A percentile compares a stretch with the other conserved stretches of the same genome.
Evolutionary conservation across 2,113 vertebrate genomes (phyloP).

Genomic region (Nipponia nippon): DNA sequence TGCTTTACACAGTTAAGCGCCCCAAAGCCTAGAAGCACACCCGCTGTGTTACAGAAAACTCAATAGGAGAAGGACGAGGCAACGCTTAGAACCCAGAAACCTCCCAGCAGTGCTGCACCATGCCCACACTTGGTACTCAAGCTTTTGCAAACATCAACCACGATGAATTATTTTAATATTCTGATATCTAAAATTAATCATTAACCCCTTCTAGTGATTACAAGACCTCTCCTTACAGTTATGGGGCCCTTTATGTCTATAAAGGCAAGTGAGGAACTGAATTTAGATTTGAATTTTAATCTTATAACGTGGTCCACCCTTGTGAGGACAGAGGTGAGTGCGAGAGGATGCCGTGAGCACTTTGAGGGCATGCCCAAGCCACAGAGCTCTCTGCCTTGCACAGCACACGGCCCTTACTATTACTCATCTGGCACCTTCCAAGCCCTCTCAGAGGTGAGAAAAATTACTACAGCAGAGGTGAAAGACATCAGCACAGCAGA

Average conservation of each 20-base stretch:
- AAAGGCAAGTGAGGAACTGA: not conserved
- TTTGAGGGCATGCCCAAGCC: not conserved
- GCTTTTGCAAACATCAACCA: not conserved
- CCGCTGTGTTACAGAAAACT: not conserved
- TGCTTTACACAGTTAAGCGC: not conserved
- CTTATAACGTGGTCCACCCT: not conserved
- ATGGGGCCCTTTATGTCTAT: not conserved
- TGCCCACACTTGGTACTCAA: accelerated
- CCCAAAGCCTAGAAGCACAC: not conserved
- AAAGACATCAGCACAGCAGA: not conserved
- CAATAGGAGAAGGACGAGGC: not conserved
- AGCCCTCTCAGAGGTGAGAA: not conserved
- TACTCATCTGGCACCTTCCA: not conserved
- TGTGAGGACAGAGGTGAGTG: not conserved
- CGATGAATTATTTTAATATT: not conserved
- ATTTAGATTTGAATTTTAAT: not conserved
- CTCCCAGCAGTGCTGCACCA: accelerated
- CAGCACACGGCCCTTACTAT: not conserved
- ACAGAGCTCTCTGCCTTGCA: not conserved
- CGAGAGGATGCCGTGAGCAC: not conserved
- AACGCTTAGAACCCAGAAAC: not conserved
- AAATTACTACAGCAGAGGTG: not conserved
- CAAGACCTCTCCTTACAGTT: not conserved
- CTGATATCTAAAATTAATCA: not conserved
- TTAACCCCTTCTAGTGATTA: not conserved